phyloP scores from a whole-genome alignment of 2,797 vertebrate genomes.

The Balearica regulorum region DNA sequence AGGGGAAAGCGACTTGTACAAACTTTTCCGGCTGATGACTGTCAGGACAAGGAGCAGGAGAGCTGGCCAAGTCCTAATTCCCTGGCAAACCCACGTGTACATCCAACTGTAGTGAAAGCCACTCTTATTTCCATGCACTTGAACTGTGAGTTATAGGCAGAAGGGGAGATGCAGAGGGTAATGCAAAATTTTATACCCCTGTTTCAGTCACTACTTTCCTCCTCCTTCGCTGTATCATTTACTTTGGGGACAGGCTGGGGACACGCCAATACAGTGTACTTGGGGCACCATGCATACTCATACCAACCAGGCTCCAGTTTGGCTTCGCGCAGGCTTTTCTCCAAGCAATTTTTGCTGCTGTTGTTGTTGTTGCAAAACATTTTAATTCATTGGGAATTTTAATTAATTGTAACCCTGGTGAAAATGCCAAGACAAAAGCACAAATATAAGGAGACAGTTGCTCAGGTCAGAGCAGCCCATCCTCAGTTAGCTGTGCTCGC shows the following conservation, averaged over 20 bases:
- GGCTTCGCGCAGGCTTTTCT: neutral
- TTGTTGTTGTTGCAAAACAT: neutral
- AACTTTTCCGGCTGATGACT: neutral
- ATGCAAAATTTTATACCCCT: neutral
- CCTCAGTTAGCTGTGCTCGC: neutral
- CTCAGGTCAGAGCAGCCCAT: neutral
- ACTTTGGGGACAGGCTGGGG: neutral
- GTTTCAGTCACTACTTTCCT: neutral
- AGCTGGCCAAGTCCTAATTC: neutral
- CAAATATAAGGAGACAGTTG: neutral
- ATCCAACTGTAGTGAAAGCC: neutral
- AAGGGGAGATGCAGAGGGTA: neutral
- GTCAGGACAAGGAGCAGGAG: neutral
- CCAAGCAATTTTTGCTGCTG: neutral
- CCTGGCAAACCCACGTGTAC: neutral
- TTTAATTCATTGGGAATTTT: conserved; percentile 48
- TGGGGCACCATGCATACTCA: neutral
- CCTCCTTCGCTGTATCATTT: neutral
- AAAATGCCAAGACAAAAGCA: neutral
- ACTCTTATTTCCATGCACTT: neutral
- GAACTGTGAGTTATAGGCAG: neutral
- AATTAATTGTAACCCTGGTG: conserved; percentile 42
- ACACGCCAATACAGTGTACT: neutral
- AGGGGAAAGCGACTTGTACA: neutral
- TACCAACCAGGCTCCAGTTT: neutral